Evolutionary conservation across 2,113 vertebrate species (phyloP).

Genomic region (Azemiops feae): DNA sequence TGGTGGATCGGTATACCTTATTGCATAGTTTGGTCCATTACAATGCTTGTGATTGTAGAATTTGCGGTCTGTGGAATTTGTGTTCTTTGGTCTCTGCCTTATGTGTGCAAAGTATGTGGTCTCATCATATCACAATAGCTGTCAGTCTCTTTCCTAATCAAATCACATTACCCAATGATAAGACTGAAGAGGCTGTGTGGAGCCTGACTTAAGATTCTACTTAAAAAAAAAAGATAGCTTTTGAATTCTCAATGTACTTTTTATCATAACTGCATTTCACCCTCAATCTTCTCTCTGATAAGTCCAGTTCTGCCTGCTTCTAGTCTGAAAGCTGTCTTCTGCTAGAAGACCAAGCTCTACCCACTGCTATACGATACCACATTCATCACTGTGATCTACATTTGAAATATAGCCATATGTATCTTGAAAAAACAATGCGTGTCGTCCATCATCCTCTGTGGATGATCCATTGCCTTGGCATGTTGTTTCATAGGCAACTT

Average conservation of each 20-base stretch:
- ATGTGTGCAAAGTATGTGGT: background rate
- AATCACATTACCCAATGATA: background rate
- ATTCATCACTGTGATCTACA: slow-evolving; percentile 50
- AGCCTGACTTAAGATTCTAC: background rate
- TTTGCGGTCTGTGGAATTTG: background rate
- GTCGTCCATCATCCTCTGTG: slow-evolving; percentile 51
- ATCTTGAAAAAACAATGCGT: slow-evolving; percentile 63
- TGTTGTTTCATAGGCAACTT: slow-evolving; percentile 66
- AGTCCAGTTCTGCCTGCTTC: slow-evolving; percentile 29
- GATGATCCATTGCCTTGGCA: slow-evolving; percentile 59
- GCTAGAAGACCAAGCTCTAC: slow-evolving; percentile 56
- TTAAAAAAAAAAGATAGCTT: background rate
- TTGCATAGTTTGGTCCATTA: background rate
- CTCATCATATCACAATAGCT: background rate
- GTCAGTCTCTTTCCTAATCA: background rate
- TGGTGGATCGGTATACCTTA: background rate
- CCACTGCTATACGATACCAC: slow-evolving; percentile 65
- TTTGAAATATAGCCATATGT: slow-evolving; percentile 63
- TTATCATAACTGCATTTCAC: slow-evolving; percentile 52
- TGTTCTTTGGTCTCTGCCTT: background rate
- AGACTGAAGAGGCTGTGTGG: background rate
- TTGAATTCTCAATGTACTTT: slow-evolving; percentile 38
- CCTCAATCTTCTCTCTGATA: slow-evolving; percentile 24
- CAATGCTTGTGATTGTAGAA: background rate
- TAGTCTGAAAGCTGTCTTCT: slow-evolving; percentile 50